phyloP scores from a whole-genome alignment of 2,888 invertebrate species.

The Andrena trimmerana region DNA sequence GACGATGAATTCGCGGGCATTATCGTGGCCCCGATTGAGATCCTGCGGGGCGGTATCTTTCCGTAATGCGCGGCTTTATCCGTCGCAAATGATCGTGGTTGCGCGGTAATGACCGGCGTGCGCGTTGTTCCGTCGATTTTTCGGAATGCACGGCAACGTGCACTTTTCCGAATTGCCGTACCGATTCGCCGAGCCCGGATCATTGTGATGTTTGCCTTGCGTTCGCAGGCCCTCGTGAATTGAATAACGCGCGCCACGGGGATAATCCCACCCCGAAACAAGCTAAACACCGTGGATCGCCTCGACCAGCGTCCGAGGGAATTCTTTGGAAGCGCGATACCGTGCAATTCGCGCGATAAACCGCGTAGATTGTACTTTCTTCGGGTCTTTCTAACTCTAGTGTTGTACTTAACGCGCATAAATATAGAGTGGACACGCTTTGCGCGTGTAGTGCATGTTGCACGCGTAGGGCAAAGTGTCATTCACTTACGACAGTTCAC shows the following conservation, averaged over 20 bases:
- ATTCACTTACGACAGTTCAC: too few species aligned
- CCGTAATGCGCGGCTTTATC: conserved; percentile 54
- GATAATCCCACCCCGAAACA: conserved; percentile 10
- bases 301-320: neutral
- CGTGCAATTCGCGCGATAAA: conserved; percentile 25
- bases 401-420: too few species aligned
- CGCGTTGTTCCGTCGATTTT: conserved; percentile 37
- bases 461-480: too few species aligned
- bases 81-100: conserved; percentile 52
- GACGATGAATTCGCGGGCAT: conserved; percentile 52
- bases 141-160: conserved; percentile 30
- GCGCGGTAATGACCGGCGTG: conserved; percentile 37
- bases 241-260: conserved; percentile 24
- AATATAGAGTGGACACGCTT: too few species aligned
- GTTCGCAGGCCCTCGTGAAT: conserved; percentile 12
- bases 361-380: conserved; percentile 11
- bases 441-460: too few species aligned
- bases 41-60: conserved; percentile 22
- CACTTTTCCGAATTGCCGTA: conserved; percentile 49
- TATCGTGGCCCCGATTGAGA: conserved; percentile 55
- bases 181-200: neutral
- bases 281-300: conserved; percentile 8
- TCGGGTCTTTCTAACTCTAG: neutral
- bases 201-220: conserved; percentile 28
- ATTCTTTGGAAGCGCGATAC: conserved; percentile 21